Evolutionary conservation across 2,113 vertebrate genomes (phyloP).

Genomic region (Aplodontia rufa): DNA sequence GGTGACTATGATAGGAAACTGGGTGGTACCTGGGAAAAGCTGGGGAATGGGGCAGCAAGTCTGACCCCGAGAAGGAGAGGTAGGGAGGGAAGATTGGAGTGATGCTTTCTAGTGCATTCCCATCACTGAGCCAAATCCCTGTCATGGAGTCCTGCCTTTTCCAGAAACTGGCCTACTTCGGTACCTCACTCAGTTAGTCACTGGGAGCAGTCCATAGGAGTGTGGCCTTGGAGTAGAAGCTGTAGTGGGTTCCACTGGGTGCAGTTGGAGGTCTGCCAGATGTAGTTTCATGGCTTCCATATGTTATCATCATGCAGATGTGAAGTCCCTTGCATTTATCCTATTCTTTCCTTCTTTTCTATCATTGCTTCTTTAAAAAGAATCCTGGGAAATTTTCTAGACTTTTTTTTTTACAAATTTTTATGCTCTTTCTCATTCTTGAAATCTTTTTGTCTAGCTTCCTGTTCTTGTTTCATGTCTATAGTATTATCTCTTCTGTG

Average conservation of each 20-base stretch:
- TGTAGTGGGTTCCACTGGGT: not conserved
- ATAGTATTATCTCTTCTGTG: not conserved
- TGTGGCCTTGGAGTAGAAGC: not conserved
- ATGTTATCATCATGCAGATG: too few relatives aligned
- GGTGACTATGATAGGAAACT: not conserved
- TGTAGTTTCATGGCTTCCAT: not conserved
- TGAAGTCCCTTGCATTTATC: not conserved
- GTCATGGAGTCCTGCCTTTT: not conserved
- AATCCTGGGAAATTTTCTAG: not conserved
- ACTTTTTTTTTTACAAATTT: not conserved
- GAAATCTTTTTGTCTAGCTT: not conserved
- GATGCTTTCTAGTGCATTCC: not conserved
- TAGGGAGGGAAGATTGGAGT: not conserved
- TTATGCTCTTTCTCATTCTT: not conserved
- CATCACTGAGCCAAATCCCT: not conserved
- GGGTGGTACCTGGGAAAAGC: fast-evolving
- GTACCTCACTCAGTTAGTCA: not conserved
- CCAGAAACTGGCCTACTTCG: not conserved
- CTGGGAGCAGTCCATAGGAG: not conserved
- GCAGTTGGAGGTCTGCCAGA: not conserved
- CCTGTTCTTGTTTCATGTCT: not conserved
- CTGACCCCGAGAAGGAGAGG: not conserved
- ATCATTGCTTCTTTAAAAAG: not conserved
- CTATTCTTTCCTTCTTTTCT: not conserved
- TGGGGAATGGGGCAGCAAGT: not conserved